phyloP scores from a whole-genome alignment of 2,888 invertebrate genomes.

The Ormia ochracea region DNA sequence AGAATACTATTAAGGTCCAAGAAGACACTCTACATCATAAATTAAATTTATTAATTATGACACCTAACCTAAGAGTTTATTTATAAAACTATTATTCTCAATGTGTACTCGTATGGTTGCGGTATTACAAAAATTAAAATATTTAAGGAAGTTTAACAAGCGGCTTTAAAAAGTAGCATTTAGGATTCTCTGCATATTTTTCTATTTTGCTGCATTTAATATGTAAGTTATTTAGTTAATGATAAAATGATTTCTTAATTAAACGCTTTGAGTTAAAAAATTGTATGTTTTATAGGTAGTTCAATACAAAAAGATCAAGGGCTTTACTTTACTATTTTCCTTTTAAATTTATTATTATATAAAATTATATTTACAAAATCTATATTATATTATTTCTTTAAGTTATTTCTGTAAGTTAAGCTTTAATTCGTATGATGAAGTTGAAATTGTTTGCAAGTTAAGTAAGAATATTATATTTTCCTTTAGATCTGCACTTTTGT shows the following conservation, averaged over 20 bases:
- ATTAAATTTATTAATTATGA: constrained; percentile 21
- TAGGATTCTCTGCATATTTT: not conserved
- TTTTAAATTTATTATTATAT: not conserved
- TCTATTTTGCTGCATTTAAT: not conserved
- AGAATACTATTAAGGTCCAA: too few species aligned
- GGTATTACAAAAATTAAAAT: not conserved
- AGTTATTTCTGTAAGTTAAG: constrained; percentile 31
- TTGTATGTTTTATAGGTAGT: not conserved
- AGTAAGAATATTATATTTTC: not conserved
- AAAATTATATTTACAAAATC: constrained; percentile 51
- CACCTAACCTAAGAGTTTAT: constrained; percentile 30
- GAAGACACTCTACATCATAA: not conserved
- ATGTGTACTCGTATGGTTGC: not conserved
- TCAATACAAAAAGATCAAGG: not conserved
- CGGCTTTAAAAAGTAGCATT: constrained; percentile 18
- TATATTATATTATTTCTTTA: not conserved
- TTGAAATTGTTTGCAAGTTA: not conserved
- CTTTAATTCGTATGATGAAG: not conserved
- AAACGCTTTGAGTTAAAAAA: not conserved
- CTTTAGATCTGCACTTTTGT: constrained; percentile 12
- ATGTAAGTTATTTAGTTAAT: not conserved
- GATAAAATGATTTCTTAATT: not conserved
- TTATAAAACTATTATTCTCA: not conserved
- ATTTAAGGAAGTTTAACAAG: constrained; percentile 18
- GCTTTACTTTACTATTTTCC: not conserved